These are phyloP conservation scores for Tauraco hartlaubi DNA, from an alignment of 2,797 vertebrate genomes.

Conservation along the genomic window DNA sequence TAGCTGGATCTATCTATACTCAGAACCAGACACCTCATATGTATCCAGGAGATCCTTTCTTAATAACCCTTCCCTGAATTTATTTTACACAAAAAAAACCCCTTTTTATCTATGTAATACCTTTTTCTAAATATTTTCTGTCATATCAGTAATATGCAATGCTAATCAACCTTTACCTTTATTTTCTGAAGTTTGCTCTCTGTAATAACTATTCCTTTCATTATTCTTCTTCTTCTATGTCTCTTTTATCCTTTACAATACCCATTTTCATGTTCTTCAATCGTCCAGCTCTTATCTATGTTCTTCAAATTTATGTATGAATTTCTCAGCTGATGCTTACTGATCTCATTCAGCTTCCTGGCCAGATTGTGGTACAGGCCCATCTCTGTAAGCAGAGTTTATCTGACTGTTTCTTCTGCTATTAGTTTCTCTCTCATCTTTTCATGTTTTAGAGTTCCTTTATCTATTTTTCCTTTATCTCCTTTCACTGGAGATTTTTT, in stretches of 20 bases:
- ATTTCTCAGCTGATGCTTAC: background rate
- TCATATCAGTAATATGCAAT: background rate
- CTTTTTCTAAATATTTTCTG: background rate
- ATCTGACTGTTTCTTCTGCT: background rate
- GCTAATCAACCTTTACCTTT: background rate
- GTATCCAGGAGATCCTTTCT: background rate
- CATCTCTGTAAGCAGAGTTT: background rate
- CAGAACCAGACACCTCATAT: background rate
- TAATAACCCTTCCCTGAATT: background rate
- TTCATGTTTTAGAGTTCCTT: background rate
- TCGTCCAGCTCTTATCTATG: background rate
- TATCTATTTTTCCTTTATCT: background rate
- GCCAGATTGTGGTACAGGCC: background rate
- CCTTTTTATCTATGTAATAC: background rate
- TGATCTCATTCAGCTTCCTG: background rate
- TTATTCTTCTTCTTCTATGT: background rate
- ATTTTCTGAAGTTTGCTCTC: background rate
- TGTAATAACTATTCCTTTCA: background rate
- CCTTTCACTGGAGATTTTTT: background rate
- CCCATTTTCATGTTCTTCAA: background rate
- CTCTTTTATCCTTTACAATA: background rate
- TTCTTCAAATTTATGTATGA: background rate
- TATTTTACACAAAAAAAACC: background rate
- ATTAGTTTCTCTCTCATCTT: background rate
- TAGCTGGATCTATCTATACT: background rate